These are phyloP conservation scores for Apogon hyalosoma DNA, from an alignment of 2,797 vertebrate genomes.

Conservation along the genomic window DNA sequence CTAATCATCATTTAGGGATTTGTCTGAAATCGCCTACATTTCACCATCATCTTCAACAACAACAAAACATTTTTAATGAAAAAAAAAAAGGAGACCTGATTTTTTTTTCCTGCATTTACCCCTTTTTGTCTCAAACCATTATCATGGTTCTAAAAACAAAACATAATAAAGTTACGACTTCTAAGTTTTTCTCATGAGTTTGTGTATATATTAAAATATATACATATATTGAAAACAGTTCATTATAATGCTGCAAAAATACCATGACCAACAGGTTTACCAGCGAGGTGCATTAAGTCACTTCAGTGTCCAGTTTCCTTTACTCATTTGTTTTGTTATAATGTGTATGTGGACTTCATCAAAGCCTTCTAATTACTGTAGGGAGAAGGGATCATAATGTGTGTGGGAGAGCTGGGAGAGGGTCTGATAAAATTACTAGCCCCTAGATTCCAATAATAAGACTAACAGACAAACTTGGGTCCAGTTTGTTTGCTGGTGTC, in stretches of 20 bases:
- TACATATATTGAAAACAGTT: conserved; percentile 82
- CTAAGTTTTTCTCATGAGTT: conserved; percentile 84
- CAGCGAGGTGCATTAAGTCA: conserved; percentile 80
- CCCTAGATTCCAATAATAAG: conserved; percentile 48
- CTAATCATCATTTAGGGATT: conserved; percentile 74
- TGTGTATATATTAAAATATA: conserved; percentile 80
- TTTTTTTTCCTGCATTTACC: conserved; percentile 65
- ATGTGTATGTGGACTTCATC: conserved; percentile 62
- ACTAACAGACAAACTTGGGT: conserved; percentile 55
- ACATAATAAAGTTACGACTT: conserved; percentile 88
- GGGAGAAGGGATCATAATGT: conserved; percentile 30
- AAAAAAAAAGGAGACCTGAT: conserved; percentile 63
- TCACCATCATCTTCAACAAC: conserved; percentile 64
- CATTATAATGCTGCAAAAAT: conserved; percentile 71
- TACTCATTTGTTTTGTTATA: conserved; percentile 69
- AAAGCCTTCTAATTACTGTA: conserved; percentile 44
- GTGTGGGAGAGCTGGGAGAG: conserved; percentile 44
- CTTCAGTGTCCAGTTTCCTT: conserved; percentile 61
- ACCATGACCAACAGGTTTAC: conserved; percentile 78
- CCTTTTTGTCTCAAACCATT: conserved; percentile 78
- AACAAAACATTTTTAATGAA: conserved; percentile 54
- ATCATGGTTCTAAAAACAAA: conserved; percentile 81
- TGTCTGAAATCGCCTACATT: conserved; percentile 73
- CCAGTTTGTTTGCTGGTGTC: conserved; percentile 54
- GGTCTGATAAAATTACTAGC: conserved; percentile 45